Base-by-base conservation (phyloP, 2,113 vertebrate genomes). In the Synchiropus splendidus region DNA sequence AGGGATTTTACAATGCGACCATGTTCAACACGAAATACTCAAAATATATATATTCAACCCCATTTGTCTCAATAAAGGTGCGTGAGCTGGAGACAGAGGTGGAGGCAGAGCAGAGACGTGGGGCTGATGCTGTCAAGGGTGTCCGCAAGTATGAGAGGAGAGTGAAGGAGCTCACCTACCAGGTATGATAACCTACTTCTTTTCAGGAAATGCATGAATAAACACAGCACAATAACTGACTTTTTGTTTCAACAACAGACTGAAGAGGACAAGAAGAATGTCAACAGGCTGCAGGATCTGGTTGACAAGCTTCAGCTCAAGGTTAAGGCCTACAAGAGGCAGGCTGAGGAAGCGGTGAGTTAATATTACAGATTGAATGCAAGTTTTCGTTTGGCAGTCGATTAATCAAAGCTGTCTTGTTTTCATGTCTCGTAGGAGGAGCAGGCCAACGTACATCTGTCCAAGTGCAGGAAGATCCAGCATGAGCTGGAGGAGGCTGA, bases 241-340 rank as follows among this genome's bases (percentile, higher is more conserved):
- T n/a, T n/a, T n/a, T 14, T n/a, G 4, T 12, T 6, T 9, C 1
- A 27, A 9, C 47, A 2, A 31, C 13, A 76, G 74, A 79, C 74
- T 62, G 77, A 75, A 12, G 66, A 77, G 53, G 74, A 79, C 42
- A 77, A 79, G 69, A 79, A 80, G 35, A 75, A 75, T 3, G 6
- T 70, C 17, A 9, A 3, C 54, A 79, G 68, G 31, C 61, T 77
- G 33, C 80, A 85, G 62, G 83, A 85, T 61, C 65, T 86, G 59
- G 83, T 78, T 21, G 77, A 85, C 56, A 84, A 83, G 63, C 58
- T 95, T 59, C 92, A 95, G 61, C 69, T 88, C 48, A 95, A 94
- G 60, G 92, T 94, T 45, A 96, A 94, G 44, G 84, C 86, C 48
- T 96, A 93, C 66, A 94, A 94, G 84, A 90, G 89, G 45, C 90